These are phyloP conservation scores for Lanius collurio DNA, from an alignment of 2,113 vertebrate species.

Conservation along the genomic window DNA sequence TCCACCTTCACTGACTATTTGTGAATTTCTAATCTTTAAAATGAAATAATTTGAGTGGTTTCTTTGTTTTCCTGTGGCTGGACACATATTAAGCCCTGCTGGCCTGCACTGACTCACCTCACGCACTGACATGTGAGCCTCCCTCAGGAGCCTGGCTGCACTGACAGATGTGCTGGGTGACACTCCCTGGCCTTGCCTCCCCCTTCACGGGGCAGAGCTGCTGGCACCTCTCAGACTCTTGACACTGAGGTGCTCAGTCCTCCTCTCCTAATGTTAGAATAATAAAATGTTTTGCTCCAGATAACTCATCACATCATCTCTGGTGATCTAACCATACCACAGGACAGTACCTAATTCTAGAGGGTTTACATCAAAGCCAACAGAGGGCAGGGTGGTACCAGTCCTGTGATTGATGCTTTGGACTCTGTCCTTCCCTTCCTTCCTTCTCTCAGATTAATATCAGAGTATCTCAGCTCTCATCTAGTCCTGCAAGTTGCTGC, in stretches of 20 bases:
- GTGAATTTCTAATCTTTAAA: not conserved
- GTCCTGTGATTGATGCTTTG: not conserved
- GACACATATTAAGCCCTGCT: not conserved
- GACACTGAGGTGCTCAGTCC: not conserved
- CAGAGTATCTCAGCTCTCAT: not conserved
- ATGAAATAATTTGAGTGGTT: not conserved
- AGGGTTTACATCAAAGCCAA: not conserved
- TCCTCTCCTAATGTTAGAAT: not conserved
- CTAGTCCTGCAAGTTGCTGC: not conserved
- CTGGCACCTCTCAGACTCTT: not conserved
- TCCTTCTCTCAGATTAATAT: not conserved
- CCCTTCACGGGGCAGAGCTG: not conserved
- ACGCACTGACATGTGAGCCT: accelerated
- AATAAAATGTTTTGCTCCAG: not conserved
- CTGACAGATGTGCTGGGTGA: not conserved
- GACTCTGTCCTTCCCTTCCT: not conserved
- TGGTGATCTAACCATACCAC: not conserved
- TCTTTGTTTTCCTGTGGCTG: not conserved
- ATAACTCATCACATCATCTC: not conserved
- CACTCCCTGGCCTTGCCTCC: not conserved
- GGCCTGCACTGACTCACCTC: not conserved
- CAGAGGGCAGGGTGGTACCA: not conserved
- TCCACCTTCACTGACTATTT: not conserved
- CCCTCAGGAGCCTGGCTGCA: not conserved
- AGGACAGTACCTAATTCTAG: not conserved